Conservation (phyloP, 2,888 invertebrate species). For the Bellardia bayeri region DNA sequence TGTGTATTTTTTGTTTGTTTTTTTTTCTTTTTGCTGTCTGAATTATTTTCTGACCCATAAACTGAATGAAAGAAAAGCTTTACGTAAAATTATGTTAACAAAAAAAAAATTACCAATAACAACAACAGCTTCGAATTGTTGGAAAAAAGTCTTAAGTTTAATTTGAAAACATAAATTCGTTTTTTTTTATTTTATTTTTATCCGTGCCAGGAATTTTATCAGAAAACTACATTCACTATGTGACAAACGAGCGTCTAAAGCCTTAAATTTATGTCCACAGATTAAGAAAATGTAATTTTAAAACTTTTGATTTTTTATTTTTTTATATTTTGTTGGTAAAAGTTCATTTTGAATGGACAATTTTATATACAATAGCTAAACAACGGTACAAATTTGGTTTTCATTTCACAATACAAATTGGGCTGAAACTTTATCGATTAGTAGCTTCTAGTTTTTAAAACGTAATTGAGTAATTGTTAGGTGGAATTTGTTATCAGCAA, state of each 20-base stretch:
- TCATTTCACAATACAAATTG: not conserved
- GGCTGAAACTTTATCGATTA: constrained; percentile 18
- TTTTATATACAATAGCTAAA: constrained; percentile 1
- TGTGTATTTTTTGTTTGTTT: not conserved
- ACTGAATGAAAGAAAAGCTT: constrained; percentile 26
- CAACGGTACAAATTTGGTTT: not conserved
- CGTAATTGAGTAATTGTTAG: constrained; percentile 15
- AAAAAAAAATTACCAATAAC: constrained; percentile 45
- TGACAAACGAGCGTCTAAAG: not conserved
- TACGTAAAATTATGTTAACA: constrained; percentile 29
- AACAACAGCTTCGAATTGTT: constrained; percentile 11
- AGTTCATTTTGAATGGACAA: constrained; percentile 27
- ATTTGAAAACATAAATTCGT: constrained; percentile 34
- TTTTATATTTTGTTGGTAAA: not conserved
- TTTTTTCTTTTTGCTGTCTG: constrained; percentile 14
- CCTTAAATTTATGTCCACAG: constrained; percentile 31
- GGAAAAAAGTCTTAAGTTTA: constrained; percentile 36
- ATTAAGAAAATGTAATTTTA: constrained; percentile 49
- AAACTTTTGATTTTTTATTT: constrained; percentile 14
- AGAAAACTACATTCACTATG: constrained; percentile 1
- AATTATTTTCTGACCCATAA: constrained; percentile 61
- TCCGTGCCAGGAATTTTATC: constrained; percentile 42
- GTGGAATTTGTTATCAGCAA: not conserved
- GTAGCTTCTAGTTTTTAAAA: constrained; percentile 1
- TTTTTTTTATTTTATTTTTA: not conserved